Conservation (phyloP, 2,888 invertebrate genomes). For the Hyles lineata region DNA sequence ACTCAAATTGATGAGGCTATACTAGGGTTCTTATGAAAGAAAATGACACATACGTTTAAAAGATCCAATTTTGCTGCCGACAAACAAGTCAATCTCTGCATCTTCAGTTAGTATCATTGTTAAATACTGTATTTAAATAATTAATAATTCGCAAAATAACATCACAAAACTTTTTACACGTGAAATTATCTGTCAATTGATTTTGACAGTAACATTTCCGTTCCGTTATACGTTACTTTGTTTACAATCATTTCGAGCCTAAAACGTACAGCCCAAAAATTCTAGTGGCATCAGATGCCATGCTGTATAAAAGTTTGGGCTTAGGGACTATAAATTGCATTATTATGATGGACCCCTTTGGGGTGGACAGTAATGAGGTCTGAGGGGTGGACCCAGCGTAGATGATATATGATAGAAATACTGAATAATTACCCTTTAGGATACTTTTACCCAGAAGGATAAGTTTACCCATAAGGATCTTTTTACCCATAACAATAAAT, state of each 20-base stretch:
- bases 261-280: too few species aligned
- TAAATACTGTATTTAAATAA: background rate
- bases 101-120: constrained; percentile 58
- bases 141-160: background rate
- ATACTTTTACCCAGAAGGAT: too few species aligned
- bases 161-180: constrained; percentile 30
- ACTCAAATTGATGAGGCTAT: background rate
- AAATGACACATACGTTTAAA: constrained; percentile 81
- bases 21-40: background rate
- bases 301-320: too few species aligned
- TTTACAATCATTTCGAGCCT: background rate
- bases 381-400: too few species aligned
- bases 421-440: too few species aligned
- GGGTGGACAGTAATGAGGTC: too few species aligned
- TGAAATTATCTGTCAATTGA: constrained; percentile 32
- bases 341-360: too few species aligned
- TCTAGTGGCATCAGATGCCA: too few species aligned
- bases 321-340: too few species aligned
- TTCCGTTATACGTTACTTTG: background rate
- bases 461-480: too few species aligned
- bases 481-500: too few species aligned
- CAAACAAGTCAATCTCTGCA: constrained; percentile 79
- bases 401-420: too few species aligned
- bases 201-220: background rate
- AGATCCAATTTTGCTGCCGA: constrained; percentile 82